These are phyloP conservation scores for Aulostomus chinensis DNA, from an alignment of 2,797 vertebrate genomes.

Conservation along the genomic window DNA sequence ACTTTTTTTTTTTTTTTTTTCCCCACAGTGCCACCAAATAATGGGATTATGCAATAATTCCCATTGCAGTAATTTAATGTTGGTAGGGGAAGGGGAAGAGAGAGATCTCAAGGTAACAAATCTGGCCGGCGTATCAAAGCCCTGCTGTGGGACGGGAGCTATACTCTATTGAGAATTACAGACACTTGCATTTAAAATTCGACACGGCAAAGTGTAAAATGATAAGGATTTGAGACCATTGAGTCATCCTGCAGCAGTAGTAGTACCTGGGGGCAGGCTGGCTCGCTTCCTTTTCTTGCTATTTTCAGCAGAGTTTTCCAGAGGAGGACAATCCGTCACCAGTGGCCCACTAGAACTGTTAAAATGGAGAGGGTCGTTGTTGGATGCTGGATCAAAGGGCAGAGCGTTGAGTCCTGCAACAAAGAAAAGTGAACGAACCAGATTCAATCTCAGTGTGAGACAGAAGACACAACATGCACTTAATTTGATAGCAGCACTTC, in stretches of 20 bases:
- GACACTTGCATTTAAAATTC: constrained; percentile 27
- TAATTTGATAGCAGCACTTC: not conserved
- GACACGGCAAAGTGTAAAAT: constrained; percentile 24
- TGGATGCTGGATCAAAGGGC: constrained; percentile 86
- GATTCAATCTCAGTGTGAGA: too few species aligned
- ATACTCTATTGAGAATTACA: constrained; percentile 7
- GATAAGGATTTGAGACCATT: constrained; percentile 21
- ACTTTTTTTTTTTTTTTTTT: constrained; percentile 5
- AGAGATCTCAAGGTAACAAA: constrained; percentile 24
- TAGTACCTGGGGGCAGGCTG: constrained; percentile 84
- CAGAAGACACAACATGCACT: constrained; percentile 1
- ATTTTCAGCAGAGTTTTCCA: constrained; percentile 84
- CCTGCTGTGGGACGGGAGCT: constrained; percentile 5
- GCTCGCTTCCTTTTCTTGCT: constrained; percentile 89
- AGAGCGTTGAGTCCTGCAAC: constrained; percentile 87
- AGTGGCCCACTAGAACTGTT: constrained; percentile 73
- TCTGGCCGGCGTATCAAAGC: constrained; percentile 21
- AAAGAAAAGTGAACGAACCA: constrained; percentile 9
- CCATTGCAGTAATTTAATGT: constrained; percentile 25
- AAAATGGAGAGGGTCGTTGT: constrained; percentile 86
- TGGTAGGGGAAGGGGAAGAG: not conserved
- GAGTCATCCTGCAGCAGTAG: constrained; percentile 19
- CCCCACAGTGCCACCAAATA: constrained; percentile 28
- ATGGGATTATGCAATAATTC: constrained; percentile 56
- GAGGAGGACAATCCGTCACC: constrained; percentile 77